Conservation (phyloP, 2,113 vertebrate genomes). For the Cyphomyrus discorhynchus region DNA sequence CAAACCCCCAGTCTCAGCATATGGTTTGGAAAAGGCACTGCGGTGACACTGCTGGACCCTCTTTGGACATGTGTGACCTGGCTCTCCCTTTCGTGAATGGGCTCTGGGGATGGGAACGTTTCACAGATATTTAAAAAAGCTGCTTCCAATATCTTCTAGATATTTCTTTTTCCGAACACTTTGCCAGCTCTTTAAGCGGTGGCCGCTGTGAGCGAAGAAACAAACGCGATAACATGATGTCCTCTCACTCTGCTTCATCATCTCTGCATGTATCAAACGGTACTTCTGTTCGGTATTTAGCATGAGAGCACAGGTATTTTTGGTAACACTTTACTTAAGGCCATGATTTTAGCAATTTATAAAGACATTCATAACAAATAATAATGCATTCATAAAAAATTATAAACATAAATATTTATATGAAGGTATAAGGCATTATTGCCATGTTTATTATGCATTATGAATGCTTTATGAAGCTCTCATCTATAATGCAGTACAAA, state of each 20-base stretch:
- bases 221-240: background rate
- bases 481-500: no score
- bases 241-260: background rate
- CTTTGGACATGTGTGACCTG: conserved; percentile 4
- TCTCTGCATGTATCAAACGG: background rate
- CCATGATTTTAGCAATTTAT: no score
- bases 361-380: no score
- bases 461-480: no score
- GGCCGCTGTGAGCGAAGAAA: background rate
- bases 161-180: background rate
- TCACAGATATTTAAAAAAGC: background rate
- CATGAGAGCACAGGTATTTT: background rate
- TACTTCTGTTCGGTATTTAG: background rate
- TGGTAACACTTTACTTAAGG: no score
- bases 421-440: no score
- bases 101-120: conserved; percentile 4
- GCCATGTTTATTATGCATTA: no score
- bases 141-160: conserved; percentile 8
- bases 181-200: background rate
- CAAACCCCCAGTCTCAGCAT: conserved; percentile 11
- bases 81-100: background rate
- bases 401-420: no score
- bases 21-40: conserved; percentile 14
- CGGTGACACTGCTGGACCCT: background rate
- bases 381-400: no score